Base-by-base conservation (phyloP, 2,888 invertebrate species). In the Anticlea derivata region DNA sequence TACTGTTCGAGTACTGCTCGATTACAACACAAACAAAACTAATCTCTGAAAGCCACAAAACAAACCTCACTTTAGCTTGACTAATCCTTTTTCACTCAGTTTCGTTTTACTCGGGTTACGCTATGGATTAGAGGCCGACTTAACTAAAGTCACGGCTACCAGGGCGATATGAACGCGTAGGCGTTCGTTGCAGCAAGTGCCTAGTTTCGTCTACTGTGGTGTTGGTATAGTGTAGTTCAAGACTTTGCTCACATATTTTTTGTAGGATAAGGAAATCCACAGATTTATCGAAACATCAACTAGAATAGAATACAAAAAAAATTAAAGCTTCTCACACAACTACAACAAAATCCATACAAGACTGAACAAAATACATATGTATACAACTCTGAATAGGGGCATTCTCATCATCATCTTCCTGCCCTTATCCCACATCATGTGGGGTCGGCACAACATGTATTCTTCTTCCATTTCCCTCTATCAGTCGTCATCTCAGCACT, bases 101-200 rank as follows among this genome's bases (percentile, higher is more conserved):
- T 44, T 23, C 11, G 8, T 34, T 23, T 22, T 24, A 33, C 43
- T 26, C 37, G 33, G 47, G 45, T 56, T 52, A 27, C 49, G 23
- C 20, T 41, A 38, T 53, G 58, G 56, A 60, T 57, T 56, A 56
- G 41, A 47, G 34, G 40, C 56, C 60, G 67, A 62, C 63, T 68
- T 67, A 60, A 61, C 58, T 54, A 56, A 61, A 70, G 61, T 63
- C 64, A 35, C 38, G 26, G 41, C 20, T 66, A 67, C 68, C 50
- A 67, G 68, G 68, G 30, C 11, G 29, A 41, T 63, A 60, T 52
- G 40, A 63, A 46, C 23, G 24, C n/a, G 22, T 37, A 37, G 31
- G 48, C 48, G 51, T 35, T 49, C 27, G 38, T 10, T 12, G 8
- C 27, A 22, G 41, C 38, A 20, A 44, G 40, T 46, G 45, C 45